Evolutionary conservation across 2,888 invertebrate genomes (phyloP), one percentile per base, ranked within the genome.

Genomic region (Amphipoea oculea): DNA sequence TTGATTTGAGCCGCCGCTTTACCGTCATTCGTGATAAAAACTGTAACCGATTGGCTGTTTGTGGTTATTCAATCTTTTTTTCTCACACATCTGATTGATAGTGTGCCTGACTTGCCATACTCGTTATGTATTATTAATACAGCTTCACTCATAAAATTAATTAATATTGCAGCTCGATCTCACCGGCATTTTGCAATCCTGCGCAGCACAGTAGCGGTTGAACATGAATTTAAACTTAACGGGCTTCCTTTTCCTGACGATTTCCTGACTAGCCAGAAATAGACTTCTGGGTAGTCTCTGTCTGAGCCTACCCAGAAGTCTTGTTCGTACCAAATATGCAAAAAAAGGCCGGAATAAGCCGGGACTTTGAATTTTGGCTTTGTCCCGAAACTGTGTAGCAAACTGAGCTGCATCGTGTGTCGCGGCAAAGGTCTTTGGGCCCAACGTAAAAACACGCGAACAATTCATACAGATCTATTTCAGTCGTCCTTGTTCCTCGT

Each of bases 1-100:
- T 86, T 86, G 86, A 89, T 90, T 89, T 87, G 82, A 85, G 82
- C 76, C 62, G 73, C 83, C 73, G 70, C 60, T 74, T 81, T 81
- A 79, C 54, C 76, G 63, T 70, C 48, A 60, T 68, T 79, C 36
- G 40, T 79, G 81, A 81, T 82, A 80, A 81, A 84, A 86, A 84
- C 66, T 82, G 63, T 78, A 89, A 65, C 36, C 76, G 79, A 77
- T 74, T 73, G 67, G 17, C 40, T 23, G 69, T 76, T 68, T 67
- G 74, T 79, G 48, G 71, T 42, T 75, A 20, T 79, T 73, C 36
- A 69, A 65, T 48, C 3, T 71, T 82, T 68, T 82, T 78, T 84
- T 79, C 63, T 72, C 68, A 72, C 85, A 69, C 36, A 36, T 66
- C 20, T 12, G 14, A 65, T 74, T 54, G 51, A 71, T 57, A 51